Evolutionary conservation across 2,888 invertebrate genomes (phyloP), one percentile per base, ranked within the genome.

Genomic region (Parascotia fuliginaria): DNA sequence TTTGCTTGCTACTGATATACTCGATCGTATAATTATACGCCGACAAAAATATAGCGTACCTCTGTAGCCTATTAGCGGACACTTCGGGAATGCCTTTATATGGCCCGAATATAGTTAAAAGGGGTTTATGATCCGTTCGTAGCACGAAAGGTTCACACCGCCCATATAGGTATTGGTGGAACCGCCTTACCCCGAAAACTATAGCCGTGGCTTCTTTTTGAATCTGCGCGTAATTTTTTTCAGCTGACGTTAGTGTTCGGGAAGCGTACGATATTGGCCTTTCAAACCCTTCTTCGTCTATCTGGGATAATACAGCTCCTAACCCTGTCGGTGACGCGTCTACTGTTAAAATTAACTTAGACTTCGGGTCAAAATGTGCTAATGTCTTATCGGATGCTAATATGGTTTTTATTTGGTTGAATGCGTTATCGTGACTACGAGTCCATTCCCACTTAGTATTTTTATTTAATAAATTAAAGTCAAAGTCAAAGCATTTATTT

Each of bases 1-100:
- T 74, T 19, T 60, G 44, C 1, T 39, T 45, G 15, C 69, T 70
- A 6, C 52, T 38, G 0, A 73, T 44, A 39, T 70, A 74, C 37
- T 74, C 69, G 1, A 73, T 70, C 5, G 0, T 51, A 40, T 70
- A n/a, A n/a, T n/a, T n/a, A n/a, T n/a, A n/a, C n/a, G n/a, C n/a
- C n/a, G n/a, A n/a, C n/a, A n/a, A n/a, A 73, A 46, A 71, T n/a
- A 71, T 46, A 1, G 72, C 70, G 27, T 73, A 72, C 1, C 70
- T 37, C 19, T 72, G 68, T 12, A 67, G 32, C 0, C 72, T 32
- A 29, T 67, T 68, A 0, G 70, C 73, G 0, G 71, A 55, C 3
- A 67, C 50, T 37, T 68, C 68, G 0, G 73, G 70, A 4, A 75
- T 52, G 1, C 71, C 73, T 28, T 48, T 50, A 7, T 64, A 19